phyloP scores from a whole-genome alignment of 1,140 invertebrate genomes.

The Metopolophium dirhodum region DNA sequence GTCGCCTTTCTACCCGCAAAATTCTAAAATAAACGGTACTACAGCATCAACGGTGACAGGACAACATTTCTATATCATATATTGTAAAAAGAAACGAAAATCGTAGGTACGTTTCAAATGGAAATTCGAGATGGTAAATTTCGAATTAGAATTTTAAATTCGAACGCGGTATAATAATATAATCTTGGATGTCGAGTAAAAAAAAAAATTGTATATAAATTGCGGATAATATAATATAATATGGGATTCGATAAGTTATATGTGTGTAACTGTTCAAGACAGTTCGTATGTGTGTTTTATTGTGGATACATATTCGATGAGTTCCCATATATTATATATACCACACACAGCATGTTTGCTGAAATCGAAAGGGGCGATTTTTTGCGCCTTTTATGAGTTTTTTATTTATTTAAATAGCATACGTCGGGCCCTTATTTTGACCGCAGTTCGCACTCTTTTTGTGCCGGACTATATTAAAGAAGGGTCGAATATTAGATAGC shows the following conservation, averaged over 20 bases:
- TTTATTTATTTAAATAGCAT: constrained; percentile 56
- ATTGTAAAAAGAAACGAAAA: not conserved
- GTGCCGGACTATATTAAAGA: constrained; percentile 46
- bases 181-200: not conserved
- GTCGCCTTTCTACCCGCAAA: not conserved
- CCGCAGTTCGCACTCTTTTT: constrained; percentile 35
- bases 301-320: constrained; percentile 47
- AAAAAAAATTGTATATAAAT: constrained; percentile 44
- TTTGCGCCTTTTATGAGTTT: constrained; percentile 42
- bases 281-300: constrained; percentile 26
- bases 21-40: not conserved
- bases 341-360: constrained; percentile 20
- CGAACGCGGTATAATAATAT: not conserved
- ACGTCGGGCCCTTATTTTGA: constrained; percentile 27
- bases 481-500: constrained; percentile 55
- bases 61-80: not conserved
- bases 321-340: constrained; percentile 28
- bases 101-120: constrained; percentile 18
- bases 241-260: constrained; percentile 10
- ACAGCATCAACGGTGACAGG: not conserved
- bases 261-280: constrained; percentile 27
- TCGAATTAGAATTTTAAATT: constrained; percentile 43
- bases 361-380: constrained; percentile 44
- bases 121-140: constrained; percentile 31
- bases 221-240: constrained; percentile 22